phyloP scores from a whole-genome alignment of 2,113 vertebrate species.

The Symphodus melops region DNA sequence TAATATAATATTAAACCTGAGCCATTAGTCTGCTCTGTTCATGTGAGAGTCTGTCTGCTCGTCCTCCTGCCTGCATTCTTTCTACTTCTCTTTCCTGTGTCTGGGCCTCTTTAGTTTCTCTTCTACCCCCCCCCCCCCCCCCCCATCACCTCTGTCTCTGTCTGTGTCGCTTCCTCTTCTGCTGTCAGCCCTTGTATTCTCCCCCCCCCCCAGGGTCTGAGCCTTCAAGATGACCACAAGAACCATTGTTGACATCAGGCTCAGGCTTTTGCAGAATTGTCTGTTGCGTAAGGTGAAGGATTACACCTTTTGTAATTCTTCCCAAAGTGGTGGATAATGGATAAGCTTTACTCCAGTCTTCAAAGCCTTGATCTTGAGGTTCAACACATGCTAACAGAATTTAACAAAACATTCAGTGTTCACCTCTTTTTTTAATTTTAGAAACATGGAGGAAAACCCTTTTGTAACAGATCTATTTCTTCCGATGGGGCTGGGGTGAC shows the following conservation, averaged over 20 bases:
- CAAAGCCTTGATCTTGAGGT: neutral
- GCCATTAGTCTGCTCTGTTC: constrained; percentile 28
- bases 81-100: constrained; percentile 37
- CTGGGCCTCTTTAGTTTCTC: constrained; percentile 26
- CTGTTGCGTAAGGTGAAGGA: constrained; percentile 35
- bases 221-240: constrained; percentile 20
- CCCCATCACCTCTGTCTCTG: neutral
- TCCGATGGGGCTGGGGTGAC: too few species aligned
- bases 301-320: constrained; percentile 4
- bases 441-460: neutral
- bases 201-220: constrained; percentile 7
- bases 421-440: constrained; percentile 7
- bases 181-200: neutral
- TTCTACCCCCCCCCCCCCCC: constrained; percentile 26
- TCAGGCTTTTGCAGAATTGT: constrained; percentile 10
- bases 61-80: constrained; percentile 29
- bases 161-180: constrained; percentile 37
- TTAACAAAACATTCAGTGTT: neutral
- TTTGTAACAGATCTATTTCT: neutral
- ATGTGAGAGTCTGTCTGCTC: constrained; percentile 22
- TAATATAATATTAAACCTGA: constrained; percentile 69
- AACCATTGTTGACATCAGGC: constrained; percentile 27
- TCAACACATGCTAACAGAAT: neutral
- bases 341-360: neutral
- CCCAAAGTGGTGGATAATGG: neutral